phyloP scores from a whole-genome alignment of 1,140 invertebrate species.

The Hycleus cichorii region DNA sequence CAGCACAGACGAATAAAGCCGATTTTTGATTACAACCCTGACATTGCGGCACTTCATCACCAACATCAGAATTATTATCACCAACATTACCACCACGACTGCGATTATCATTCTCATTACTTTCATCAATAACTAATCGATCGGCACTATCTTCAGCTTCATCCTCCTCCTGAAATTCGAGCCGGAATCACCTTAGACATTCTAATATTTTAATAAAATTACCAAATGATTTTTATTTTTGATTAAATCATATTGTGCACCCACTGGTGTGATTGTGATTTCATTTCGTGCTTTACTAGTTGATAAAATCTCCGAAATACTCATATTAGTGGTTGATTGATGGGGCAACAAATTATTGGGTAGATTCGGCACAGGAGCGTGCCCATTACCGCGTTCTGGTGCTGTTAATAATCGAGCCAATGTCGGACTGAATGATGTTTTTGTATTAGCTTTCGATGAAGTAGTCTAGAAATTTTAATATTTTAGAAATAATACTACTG shows the following conservation, averaged over 20 bases:
- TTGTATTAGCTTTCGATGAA: constrained; percentile 39
- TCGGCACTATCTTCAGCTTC: constrained; percentile 47
- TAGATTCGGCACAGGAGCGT: neutral
- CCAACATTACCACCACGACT: constrained; percentile 39
- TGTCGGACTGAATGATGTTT: constrained; percentile 65
- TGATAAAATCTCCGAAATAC: constrained; percentile 52
- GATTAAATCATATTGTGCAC: constrained; percentile 29
- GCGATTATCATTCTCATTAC: constrained; percentile 41
- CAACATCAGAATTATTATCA: constrained; percentile 37
- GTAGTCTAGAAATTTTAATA: constrained; percentile 24
- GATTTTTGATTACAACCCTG: constrained; percentile 70
- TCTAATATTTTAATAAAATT: constrained; percentile 9
- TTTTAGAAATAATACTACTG: neutral
- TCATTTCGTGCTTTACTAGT: constrained; percentile 53
- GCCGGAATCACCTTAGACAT: neutral
- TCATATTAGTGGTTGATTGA: constrained; percentile 40
- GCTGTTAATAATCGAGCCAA: constrained; percentile 69
- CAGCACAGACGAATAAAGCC: constrained; percentile 78
- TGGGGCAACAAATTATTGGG: neutral
- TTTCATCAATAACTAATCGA: constrained; percentile 57
- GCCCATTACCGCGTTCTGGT: constrained; percentile 46
- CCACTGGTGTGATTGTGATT: constrained; percentile 53
- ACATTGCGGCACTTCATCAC: constrained; percentile 57
- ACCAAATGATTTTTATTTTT: constrained; percentile 18
- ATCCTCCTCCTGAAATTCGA: constrained; percentile 47